phyloP scores from a whole-genome alignment of 2,797 vertebrate genomes.

The Danio tinwini region DNA sequence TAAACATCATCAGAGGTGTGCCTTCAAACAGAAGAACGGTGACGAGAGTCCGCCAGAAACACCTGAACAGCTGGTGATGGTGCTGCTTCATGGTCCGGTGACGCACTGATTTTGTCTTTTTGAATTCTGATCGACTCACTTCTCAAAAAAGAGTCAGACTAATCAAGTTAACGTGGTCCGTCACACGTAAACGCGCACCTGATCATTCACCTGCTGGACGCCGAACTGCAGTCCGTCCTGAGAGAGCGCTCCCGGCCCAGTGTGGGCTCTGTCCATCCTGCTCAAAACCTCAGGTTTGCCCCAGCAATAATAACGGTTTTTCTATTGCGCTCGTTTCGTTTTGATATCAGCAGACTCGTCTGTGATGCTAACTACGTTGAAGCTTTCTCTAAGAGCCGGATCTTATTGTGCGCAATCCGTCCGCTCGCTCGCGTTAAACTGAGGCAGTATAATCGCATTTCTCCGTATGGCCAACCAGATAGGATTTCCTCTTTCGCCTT shows the following conservation, averaged over 20 bases:
- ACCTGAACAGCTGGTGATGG: constrained; percentile 31
- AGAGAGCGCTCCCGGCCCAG: constrained; percentile 45
- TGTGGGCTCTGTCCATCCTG: constrained; percentile 17
- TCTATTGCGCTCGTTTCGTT: background rate
- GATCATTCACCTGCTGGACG: constrained; percentile 49
- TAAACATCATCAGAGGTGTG: constrained; percentile 8
- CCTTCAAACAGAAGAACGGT: constrained; percentile 57
- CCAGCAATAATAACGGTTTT: constrained; percentile 8
- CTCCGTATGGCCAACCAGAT: constrained; percentile 53
- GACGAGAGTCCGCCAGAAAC: constrained; percentile 50
- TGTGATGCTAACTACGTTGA: background rate
- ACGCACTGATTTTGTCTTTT: background rate
- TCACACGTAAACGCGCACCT: constrained; percentile 19
- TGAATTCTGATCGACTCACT: background rate
- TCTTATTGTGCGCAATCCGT: background rate
- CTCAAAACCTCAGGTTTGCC: constrained; percentile 15
- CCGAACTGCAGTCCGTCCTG: constrained; percentile 16
- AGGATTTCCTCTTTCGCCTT: constrained; percentile 66
- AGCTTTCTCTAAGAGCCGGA: background rate
- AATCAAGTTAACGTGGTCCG: constrained; percentile 1
- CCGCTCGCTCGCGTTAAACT: constrained; percentile 30
- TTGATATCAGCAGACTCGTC: background rate
- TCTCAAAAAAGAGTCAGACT: background rate
- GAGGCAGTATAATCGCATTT: constrained; percentile 57
- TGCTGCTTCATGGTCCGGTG: constrained; percentile 46